phyloP scores from a whole-genome alignment of 2,797 vertebrate species.

The Smutsia gigantea region DNA sequence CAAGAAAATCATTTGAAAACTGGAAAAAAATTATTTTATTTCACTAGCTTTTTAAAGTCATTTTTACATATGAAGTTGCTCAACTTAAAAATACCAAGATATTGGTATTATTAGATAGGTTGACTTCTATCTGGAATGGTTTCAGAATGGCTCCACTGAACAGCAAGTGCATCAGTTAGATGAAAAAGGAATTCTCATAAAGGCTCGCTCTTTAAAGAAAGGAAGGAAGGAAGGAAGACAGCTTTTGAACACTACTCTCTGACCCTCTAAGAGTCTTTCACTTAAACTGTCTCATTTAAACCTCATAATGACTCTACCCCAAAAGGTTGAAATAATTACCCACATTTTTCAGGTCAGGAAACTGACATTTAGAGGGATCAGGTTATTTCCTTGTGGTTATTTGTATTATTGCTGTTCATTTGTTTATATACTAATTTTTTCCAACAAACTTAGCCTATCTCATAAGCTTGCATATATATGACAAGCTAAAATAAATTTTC shows the following conservation, averaged over 20 bases:
- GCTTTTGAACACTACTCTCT: not conserved
- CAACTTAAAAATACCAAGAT: not conserved
- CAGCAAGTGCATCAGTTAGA: not conserved
- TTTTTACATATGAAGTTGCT: not conserved
- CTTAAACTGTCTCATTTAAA: conserved; percentile 32
- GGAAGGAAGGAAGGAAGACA: not conserved
- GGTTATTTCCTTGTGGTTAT: not conserved
- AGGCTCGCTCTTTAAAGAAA: not conserved
- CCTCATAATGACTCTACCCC: not conserved
- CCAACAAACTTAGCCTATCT: not conserved
- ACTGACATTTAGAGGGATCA: not conserved
- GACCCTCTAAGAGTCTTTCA: not conserved
- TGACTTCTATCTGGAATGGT: not conserved
- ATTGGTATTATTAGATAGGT: not conserved
- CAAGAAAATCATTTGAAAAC: conserved; percentile 6
- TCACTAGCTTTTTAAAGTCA: not conserved
- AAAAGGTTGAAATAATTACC: not conserved
- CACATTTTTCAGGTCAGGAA: not conserved
- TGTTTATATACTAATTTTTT: not conserved
- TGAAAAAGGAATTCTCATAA: not conserved
- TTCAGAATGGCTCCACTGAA: not conserved
- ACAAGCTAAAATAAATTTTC: not conserved
- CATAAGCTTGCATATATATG: not conserved
- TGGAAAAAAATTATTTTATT: not conserved
- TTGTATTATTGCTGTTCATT: not conserved